These are phyloP conservation scores for Pygmarrhopalites habei DNA, from an alignment of 1,140 invertebrate species.

Conservation along the genomic window DNA sequence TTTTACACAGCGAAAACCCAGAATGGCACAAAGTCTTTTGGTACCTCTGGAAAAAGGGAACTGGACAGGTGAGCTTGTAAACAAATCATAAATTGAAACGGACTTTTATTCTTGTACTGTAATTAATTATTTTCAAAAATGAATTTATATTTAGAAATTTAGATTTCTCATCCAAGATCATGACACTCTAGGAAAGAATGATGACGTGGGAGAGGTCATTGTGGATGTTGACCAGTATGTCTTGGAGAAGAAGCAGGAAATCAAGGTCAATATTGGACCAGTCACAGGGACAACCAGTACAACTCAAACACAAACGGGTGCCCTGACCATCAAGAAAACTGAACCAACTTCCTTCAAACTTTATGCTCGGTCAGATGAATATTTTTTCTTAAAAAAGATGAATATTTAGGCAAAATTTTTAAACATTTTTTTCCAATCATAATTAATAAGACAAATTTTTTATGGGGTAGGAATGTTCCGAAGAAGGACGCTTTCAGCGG, in stretches of 20 bases:
- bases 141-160: conserved; percentile 14
- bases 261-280: conserved; percentile 8
- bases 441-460: too few relatives aligned
- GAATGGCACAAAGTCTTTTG: conserved; percentile 25
- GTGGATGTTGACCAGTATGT: conserved; percentile 26
- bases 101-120: not conserved
- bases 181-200: conserved; percentile 22
- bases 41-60: conserved; percentile 20
- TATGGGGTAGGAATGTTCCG: too few relatives aligned
- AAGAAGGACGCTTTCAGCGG: too few relatives aligned
- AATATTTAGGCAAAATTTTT: too few relatives aligned
- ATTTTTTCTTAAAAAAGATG: too few relatives aligned
- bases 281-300: too few relatives aligned
- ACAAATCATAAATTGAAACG: not conserved
- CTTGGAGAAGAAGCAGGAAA: conserved; percentile 2
- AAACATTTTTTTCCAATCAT: too few relatives aligned
- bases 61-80: conserved; percentile 20
- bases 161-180: conserved; percentile 23
- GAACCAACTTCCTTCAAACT: conserved; percentile 24
- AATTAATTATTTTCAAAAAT: not conserved
- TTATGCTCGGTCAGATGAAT: conserved; percentile 21
- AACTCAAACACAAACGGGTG: too few relatives aligned
- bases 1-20: conserved; percentile 24
- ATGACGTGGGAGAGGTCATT: conserved; percentile 19
- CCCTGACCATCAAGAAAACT: conserved; percentile 19